Evolutionary conservation across 1,140 invertebrate genomes (phyloP), one percentile per base, ranked within the genome.

Genomic region (Papilio helenus): DNA sequence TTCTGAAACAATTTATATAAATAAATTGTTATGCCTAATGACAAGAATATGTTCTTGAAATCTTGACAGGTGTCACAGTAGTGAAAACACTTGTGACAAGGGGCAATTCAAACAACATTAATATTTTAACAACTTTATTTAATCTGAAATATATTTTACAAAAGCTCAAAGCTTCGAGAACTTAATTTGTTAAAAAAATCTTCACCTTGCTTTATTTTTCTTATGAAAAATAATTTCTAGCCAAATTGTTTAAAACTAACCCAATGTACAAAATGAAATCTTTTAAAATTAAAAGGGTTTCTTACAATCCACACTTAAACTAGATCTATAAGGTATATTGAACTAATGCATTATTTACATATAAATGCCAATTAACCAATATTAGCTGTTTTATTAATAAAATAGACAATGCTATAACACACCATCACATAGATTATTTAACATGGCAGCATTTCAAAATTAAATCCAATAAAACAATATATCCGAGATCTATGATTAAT

Each of bases 351-450:
- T 34, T 68, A 68, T 68, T 68, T 68, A 68, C 61, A 68, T 68
- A 68, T 29, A 29, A 68, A 68, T 16, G 23, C 26, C 34, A 68
- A 26, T 14, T 68, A 18, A 10, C 61, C 26, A 68, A 29, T 55
- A 55, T 68, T 26, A 68, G 26, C 61, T 68, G 14, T 68, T 29
- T 68, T 80, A 80, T 58, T 80, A 55, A 72, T 79, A 12, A 26
- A 26, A 29, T 3, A 68, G 61, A 68, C 61, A 68, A 34, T 68
- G 26, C 61, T 68, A 29, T 61, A 65, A 68, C 61, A 68, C 61
- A 68, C 61, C 26, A 29, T 29, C 26, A 68, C 61, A 68, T 3
- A 10, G 1, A 61, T 61, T 65, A 65, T 68, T 29, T 16, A 68
- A 68, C 23, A 68, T 68, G 61, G 61, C 61, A 68, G 7, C 61